Evolutionary conservation across 2,113 vertebrate species (phyloP), one percentile per base, ranked within the genome.

Genomic region (Carettochelys insculpta): DNA sequence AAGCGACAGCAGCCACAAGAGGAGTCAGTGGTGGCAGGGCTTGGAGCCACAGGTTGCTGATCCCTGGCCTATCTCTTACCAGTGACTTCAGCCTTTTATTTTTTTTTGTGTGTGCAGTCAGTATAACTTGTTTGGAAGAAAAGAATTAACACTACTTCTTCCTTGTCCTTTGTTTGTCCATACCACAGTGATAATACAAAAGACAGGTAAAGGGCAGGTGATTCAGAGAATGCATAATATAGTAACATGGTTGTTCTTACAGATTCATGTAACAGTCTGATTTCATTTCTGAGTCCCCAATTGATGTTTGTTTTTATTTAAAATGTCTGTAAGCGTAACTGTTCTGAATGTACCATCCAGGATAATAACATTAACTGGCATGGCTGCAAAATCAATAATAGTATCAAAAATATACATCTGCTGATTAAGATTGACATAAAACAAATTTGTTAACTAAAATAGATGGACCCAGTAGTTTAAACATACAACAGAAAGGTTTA

Each of bases 221-320:
- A 82, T 94, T 92, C 73, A 89, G 90, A 94, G 90, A 90, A 76
- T 77, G 1, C 54, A 86, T 94, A 51, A 80, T 77, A 45, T 29
- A 88, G 48, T 86, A 84, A 85, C 54, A 83, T 80, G 85, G 84
- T 94, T 95, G 88, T 92, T 95, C 81, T 89, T 92, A 92, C 88
- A 86, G 93, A 94, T 96, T 96, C 94, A 88, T 96, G 90, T 94
- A 97, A 84, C 75, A 93, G 92, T 97, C 94, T 94, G 90, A 97
- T 97, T 95, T 97, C 90, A 95, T 98, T 97, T 96, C 82, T 89
- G 89, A 95, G 90, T 93, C 95, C 95, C 95, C 88, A 95, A 92
- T 83, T 93, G 87, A 96, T 97, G 95, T 96, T 97, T 96, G 94
- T 96, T 97, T 97, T 97, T 97, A 97, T 98, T 97, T 96, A 97